phyloP scores from a whole-genome alignment of 2,797 vertebrate species.

The Hippopotamyrus pictus region DNA sequence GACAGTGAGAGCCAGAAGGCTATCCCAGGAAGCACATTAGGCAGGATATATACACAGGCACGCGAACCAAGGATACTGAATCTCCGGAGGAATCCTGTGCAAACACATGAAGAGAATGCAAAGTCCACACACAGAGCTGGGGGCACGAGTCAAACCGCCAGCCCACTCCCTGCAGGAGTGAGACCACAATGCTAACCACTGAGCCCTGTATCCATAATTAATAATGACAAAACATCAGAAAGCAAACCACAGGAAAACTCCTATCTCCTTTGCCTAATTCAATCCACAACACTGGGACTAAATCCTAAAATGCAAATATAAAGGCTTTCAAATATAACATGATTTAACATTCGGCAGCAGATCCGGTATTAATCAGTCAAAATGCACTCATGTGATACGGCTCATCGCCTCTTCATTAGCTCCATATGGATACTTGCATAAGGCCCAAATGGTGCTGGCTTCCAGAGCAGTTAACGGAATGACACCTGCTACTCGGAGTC shows the following conservation, averaged over 20 bases:
- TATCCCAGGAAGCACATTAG: neutral
- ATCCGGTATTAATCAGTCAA: neutral
- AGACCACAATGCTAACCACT: neutral
- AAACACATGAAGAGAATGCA: neutral
- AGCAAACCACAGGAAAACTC: neutral
- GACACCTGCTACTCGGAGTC: neutral
- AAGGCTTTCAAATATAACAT: neutral
- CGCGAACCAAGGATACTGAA: neutral
- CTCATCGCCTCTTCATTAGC: neutral
- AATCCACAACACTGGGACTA: neutral
- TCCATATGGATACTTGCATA: neutral
- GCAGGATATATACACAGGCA: neutral
- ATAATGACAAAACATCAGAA: neutral
- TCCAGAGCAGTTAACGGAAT: neutral
- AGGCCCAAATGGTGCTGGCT: neutral
- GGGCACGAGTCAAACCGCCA: neutral
- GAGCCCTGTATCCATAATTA: slow-evolving; percentile 3
- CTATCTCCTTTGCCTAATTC: neutral
- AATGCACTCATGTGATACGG: neutral
- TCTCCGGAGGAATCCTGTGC: neutral
- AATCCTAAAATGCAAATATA: neutral
- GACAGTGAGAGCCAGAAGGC: neutral
- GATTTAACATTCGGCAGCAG: neutral
- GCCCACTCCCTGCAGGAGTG: neutral
- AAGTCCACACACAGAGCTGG: neutral